Conservation (phyloP, 1,140 invertebrate genomes). For the Pseudomyrmex flavicornis region DNA sequence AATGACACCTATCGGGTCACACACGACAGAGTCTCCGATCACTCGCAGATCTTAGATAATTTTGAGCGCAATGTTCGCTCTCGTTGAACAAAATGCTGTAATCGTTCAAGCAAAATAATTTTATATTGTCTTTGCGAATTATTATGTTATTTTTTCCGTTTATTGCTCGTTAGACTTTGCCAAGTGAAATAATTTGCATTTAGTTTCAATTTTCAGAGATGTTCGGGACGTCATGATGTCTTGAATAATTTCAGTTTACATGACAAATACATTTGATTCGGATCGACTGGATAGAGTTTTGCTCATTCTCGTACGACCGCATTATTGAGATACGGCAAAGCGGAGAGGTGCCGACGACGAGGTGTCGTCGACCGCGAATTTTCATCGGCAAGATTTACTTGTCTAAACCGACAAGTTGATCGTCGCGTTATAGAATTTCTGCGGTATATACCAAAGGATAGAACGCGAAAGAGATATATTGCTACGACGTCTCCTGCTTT, state of each 20-base stretch:
- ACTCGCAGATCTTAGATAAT: slow-evolving; percentile 42
- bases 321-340: not conserved
- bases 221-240: too few species aligned
- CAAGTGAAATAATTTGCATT: too few species aligned
- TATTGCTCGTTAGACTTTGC: too few species aligned
- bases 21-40: slow-evolving; percentile 50
- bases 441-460: slow-evolving; percentile 79
- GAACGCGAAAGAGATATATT: slow-evolving; percentile 1
- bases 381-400: not conserved
- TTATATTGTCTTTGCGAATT: too few species aligned
- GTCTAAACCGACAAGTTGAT: slow-evolving; percentile 59
- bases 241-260: too few species aligned
- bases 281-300: not conserved
- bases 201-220: too few species aligned
- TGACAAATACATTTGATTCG: not conserved
- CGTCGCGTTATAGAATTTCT: slow-evolving; percentile 78
- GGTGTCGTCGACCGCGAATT: not conserved
- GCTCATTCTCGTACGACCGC: not conserved
- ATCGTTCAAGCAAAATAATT: too few species aligned
- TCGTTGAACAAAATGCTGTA: not conserved
- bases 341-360: not conserved
- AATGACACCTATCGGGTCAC: slow-evolving; percentile 41
- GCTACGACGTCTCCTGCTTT: slow-evolving; percentile 65
- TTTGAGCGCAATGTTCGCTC: not conserved
- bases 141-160: too few species aligned